Evolutionary conservation across 1,140 invertebrate species (phyloP), one percentile per base, ranked within the genome.

Genomic region (Akabosia matsudoensis): DNA sequence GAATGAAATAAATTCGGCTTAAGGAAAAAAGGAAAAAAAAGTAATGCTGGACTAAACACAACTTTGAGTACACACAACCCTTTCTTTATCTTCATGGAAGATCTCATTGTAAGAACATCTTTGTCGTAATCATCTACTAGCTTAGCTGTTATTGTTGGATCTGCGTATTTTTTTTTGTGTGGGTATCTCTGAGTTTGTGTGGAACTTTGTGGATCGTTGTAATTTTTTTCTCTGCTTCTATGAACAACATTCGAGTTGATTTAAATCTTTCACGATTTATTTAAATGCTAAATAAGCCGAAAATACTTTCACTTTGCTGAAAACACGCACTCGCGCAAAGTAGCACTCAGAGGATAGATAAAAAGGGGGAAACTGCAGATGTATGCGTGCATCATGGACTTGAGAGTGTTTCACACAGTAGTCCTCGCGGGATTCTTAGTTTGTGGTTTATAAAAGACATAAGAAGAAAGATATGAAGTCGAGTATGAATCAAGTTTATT

Each of bases 241-340:
- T 61, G 54, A 16, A 61, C 54, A n/a, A 24, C 54, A 61, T 22
- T n/a, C 54, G 4, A 67, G 61, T 67, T 30, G 61, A 67, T 67
- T 67, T 67, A 67, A 67, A 67, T 67, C 61, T 67, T 67, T 28
- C 28, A 30, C 61, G 61, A 67, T 67, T 67, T 67, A 67, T 67
- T 67, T 67, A 67, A 67, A 67, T 67, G 61, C 61, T 67, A 67
- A 67, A 67, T 67, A 67, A 67, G 24, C 61, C 31, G 61, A 67
- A 67, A 67, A 67, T 67, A 67, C 61, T 67, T 67, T 67, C 26
- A 67, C 61, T 67, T 67, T 67, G 31, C 28, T 7, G 54, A 24
- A 24, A 24, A 61, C 16, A 22, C 16, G 54, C 54, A 61, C 54
- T 61, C 26, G n/a, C n/a, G n/a, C n/a, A n/a, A n/a, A n/a, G n/a